These are phyloP conservation scores for Salvelinus namaycush DNA, from an alignment of 2,113 vertebrate genomes.

Conservation along the genomic window DNA sequence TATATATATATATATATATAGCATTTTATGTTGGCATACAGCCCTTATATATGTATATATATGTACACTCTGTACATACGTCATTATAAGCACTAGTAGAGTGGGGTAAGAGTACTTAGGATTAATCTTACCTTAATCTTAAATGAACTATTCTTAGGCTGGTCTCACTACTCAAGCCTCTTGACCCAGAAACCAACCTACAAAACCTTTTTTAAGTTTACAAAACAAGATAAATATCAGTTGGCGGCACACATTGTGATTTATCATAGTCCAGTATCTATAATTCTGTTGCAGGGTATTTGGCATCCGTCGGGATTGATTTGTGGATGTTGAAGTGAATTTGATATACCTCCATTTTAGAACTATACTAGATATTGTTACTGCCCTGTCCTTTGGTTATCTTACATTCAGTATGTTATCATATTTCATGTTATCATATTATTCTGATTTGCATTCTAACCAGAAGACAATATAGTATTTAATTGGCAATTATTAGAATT, in stretches of 20 bases:
- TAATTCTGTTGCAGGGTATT: no score
- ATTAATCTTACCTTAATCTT: background rate
- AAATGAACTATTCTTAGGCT: conserved; percentile 9
- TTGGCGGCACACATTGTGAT: background rate
- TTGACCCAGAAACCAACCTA: conserved; percentile 8
- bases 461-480: no score
- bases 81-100: no score
- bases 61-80: no score
- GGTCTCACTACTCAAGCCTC: background rate
- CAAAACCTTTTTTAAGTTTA: conserved; percentile 13
- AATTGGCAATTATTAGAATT: background rate
- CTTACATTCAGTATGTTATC: no score
- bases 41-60: no score
- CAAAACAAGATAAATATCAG: background rate
- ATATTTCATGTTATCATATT: no score
- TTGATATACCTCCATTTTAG: background rate
- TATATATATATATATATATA: no score
- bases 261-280: background rate
- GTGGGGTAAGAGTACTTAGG: background rate
- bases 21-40: no score
- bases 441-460: no score
- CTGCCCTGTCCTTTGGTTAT: no score
- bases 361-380: background rate
- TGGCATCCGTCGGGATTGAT: background rate
- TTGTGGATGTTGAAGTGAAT: background rate